Percentiles rank a stretch among this genome's conserved stretches.
Conservation (phyloP, 2,888 invertebrate genomes). For the Synergus japonicus region DNA sequence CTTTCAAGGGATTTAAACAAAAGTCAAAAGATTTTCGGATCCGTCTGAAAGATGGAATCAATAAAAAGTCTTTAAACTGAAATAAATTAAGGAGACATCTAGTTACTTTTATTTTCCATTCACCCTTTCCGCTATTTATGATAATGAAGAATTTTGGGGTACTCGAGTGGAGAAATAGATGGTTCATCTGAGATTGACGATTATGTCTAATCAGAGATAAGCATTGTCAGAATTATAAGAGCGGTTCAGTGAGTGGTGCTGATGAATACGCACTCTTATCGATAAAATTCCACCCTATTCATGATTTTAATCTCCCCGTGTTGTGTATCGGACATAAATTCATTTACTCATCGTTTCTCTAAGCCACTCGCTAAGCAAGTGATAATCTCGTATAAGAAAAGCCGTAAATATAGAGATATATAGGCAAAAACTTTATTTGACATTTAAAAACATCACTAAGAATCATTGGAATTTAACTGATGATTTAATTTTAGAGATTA, state of each 20-base stretch:
- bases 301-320: not conserved
- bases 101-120: not conserved
- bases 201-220: conserved; percentile 37
- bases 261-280: conserved; percentile 26
- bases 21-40: too few species aligned
- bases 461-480: too few species aligned
- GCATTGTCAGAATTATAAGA: conserved; percentile 29
- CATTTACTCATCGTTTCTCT: not conserved
- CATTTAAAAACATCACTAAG: too few species aligned
- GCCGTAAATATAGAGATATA: not conserved
- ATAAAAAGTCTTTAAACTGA: not conserved
- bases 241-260: conserved; percentile 29
- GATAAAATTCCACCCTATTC: not conserved
- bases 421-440: too few species aligned
- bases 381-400: not conserved
- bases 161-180: conserved; percentile 1
- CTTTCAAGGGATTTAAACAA: too few species aligned
- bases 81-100: not conserved
- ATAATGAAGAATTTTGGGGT: not conserved
- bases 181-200: conserved; percentile 13
- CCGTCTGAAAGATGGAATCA: too few species aligned
- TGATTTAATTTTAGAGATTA: too few species aligned
- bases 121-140: not conserved
- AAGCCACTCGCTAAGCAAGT: not conserved
- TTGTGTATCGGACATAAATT: not conserved